Evolutionary conservation across 2,797 vertebrate genomes (phyloP), one percentile per base, ranked within the genome.

Genomic region (Pseudochirops cupreus): DNA sequence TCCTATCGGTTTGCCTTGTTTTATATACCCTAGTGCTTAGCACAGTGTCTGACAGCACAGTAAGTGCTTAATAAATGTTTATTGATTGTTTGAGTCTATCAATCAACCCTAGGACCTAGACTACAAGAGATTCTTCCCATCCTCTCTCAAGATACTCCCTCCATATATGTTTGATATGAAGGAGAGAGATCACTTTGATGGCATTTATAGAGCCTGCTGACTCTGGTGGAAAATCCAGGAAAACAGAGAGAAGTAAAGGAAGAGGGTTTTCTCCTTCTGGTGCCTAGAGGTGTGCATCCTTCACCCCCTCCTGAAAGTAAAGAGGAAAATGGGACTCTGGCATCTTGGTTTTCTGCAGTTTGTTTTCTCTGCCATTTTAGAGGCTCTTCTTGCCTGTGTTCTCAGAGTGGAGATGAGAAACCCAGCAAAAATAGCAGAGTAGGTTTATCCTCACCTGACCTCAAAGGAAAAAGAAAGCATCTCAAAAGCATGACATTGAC

Each of bases 361-460:
- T 96, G 93, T 91, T 97, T 96, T 94, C 50, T 93, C 53, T 91
- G 91, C 59, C 16, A 93, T 93, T 97, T 97, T 56, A 59, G 87
- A 94, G 92, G 58, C 11, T 0, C 92, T 93, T 97, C 62, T 89
- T 91, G 56, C 57, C 39, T 93, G 90, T 92, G 39, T 96, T 91
- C 89, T 95, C 92, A 91, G 90, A 53, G 10, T 94, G n/a, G 57
- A 95, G 93, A 95, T 59, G 82, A 97, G 90, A 97, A 95, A 96
- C 56, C 95, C 93, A 91, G 90, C 92, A 95, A 91, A 96, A 98
- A 96, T 94, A 93, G 67, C 92, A 96, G 53, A 5, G 52, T 91
- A 91, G 92, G n/a, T 89, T 91, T 98, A 97, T 98, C 98, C 98
- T 98, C 54, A 89, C 62, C 92, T 98, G 97, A 97, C 97, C 96